Base-by-base conservation (phyloP, 2,113 vertebrate genomes). In the Lycaon pictus region DNA sequence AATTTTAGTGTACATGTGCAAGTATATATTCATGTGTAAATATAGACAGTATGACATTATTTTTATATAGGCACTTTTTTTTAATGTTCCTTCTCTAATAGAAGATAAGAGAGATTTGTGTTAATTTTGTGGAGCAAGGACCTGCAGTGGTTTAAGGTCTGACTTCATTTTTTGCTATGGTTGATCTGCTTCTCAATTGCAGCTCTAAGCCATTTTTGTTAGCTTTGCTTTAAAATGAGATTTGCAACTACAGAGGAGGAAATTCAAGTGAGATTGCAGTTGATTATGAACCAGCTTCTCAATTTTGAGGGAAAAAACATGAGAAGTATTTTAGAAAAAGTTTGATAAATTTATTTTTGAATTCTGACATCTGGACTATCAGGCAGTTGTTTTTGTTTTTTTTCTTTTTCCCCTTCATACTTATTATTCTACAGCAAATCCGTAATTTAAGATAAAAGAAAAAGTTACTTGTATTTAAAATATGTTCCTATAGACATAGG, bases 201-300 rank as follows among this genome's bases (percentile, higher is more conserved):
- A 96, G 4, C 58, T 90, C 63, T 76, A 55, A 56, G 92, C 58
- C 89, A 88, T 77, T 96, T 98, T 90, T 93, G 43, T 93, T 94
- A 84, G 43, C 27, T 94, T 35, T 87, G 58, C 74, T 94, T 90
- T 85, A 81, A 93, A 91, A 74, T 86, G 58, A 85, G 69, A 90
- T 93, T 92, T 92, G 81, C 9, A 85, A 82, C 63, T 43, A 93
- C 17, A 62, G 7, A 63, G 55, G 48, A 96, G n/a, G 65, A 90
- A 96, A 90, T 77, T 88, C 92, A 95, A 94, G 91, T 76, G 60
- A 82, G 72, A 96, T 91, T 90, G 83, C 89, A 88, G 65, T 88
- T 82, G 82, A 96, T 96, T 96, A 72, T 87, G 48, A 85, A 95
- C 25, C 58, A 5, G 11, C 55, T 94, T 91, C 93, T 93, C 76